These are phyloP conservation scores for Montifringilla adamsi DNA, from an alignment of 2,113 vertebrate species.

Conservation along the genomic window DNA sequence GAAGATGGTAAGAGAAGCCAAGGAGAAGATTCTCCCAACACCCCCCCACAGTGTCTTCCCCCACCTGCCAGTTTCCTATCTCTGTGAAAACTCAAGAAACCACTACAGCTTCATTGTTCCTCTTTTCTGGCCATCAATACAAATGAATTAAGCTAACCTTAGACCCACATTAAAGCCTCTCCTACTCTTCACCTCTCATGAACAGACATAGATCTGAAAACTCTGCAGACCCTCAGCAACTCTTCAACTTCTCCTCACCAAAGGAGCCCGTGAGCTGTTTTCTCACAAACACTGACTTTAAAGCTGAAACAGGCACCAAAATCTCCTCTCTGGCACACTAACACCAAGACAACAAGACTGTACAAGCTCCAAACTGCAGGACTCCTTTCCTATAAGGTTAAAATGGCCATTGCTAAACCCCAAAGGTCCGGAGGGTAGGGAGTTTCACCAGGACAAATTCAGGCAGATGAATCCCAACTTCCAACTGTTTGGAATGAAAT, in stretches of 20 bases:
- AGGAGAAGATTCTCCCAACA: neutral
- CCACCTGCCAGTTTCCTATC: neutral
- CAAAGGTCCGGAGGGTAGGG: neutral
- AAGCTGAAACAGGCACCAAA: neutral
- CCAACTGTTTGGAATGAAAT: neutral
- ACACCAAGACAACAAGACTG: accelerated
- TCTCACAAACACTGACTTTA: neutral
- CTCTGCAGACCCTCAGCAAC: accelerated
- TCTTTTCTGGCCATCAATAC: neutral
- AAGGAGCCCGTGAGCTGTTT: neutral
- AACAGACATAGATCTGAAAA: neutral
- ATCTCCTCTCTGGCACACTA: neutral
- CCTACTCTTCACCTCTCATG: neutral
- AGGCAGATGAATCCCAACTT: neutral
- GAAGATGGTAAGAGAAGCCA: neutral
- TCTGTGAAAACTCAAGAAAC: neutral
- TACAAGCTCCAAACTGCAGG: neutral
- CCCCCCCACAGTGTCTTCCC: neutral
- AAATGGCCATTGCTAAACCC: neutral
- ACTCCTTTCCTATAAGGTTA: neutral
- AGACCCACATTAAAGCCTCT: neutral
- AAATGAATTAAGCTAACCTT: neutral
- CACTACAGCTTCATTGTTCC: neutral
- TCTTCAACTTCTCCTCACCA: neutral
- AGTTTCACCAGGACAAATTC: neutral